Percentiles rank a stretch among this genome's conserved stretches.
These are phyloP conservation scores for Sycophila texana DNA, from an alignment of 2,888 invertebrate genomes.

Conservation along the genomic window DNA sequence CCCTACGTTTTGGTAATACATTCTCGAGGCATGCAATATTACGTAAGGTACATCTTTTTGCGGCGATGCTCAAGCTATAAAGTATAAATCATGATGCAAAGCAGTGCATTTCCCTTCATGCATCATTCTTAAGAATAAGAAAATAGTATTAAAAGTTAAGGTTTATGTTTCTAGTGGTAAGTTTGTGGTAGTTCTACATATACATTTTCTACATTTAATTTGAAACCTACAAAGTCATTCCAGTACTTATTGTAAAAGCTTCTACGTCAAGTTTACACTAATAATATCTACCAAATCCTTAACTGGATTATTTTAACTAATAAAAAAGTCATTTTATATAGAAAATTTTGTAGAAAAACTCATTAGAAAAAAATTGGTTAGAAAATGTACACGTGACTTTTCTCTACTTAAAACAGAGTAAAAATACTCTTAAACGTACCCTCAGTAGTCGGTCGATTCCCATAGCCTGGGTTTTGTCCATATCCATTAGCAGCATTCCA, in stretches of 20 bases:
- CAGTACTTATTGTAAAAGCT: neutral
- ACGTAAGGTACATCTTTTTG: constrained; percentile 2
- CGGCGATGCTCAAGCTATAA: constrained; percentile 42
- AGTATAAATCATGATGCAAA: constrained; percentile 40
- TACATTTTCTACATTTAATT: too few relatives aligned
- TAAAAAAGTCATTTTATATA: too few relatives aligned
- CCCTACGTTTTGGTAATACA: neutral
- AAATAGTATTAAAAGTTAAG: constrained; percentile 10
- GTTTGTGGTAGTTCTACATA: too few relatives aligned
- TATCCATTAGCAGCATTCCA: constrained; percentile 50
- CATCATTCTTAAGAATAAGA: constrained; percentile 35
- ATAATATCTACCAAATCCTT: too few relatives aligned
- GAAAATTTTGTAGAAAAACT: too few relatives aligned
- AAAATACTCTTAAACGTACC: constrained; percentile 17
- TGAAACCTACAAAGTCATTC: neutral
- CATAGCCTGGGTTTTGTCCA: constrained; percentile 33
- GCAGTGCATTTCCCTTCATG: constrained; percentile 51
- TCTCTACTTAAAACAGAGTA: neutral
- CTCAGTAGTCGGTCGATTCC: constrained; percentile 33
- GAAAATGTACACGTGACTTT: neutral
- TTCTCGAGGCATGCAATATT: constrained; percentile 34
- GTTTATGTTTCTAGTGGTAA: too few relatives aligned
- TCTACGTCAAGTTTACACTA: neutral
- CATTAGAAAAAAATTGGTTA: neutral
- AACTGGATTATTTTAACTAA: too few relatives aligned